Evolutionary conservation across 2,797 vertebrate species (phyloP).

Genomic region (Microcaecilia unicolor): DNA sequence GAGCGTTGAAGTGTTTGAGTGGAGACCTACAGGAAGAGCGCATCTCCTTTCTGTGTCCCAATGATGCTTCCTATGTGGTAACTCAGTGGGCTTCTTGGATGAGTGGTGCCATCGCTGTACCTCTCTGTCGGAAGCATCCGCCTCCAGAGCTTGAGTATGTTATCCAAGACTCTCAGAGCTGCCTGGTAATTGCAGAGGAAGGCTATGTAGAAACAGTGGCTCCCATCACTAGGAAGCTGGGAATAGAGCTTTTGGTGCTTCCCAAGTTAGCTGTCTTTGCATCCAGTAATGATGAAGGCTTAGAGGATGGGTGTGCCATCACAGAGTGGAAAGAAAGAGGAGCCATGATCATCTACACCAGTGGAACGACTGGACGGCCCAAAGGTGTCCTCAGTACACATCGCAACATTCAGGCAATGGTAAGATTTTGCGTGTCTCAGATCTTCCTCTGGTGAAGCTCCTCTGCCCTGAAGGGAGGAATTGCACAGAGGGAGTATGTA

Average conservation of each 20-base stretch:
- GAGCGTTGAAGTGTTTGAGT: conserved; percentile 34
- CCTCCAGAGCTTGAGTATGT: conserved; percentile 74
- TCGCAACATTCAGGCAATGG: conserved; percentile 72
- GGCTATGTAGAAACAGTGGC: conserved; percentile 48
- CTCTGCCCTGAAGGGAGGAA: too few species aligned
- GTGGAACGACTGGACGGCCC: conserved; percentile 83
- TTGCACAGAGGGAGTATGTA: too few species aligned
- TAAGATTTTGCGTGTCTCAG: too few species aligned
- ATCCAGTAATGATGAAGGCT: not conserved
- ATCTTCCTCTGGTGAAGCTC: too few species aligned
- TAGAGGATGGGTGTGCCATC: conserved; percentile 10
- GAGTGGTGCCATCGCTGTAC: conserved; percentile 78
- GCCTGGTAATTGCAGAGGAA: conserved; percentile 61
- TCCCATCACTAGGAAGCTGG: conserved; percentile 59
- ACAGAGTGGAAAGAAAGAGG: conserved; percentile 68
- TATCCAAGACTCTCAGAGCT: conserved; percentile 76
- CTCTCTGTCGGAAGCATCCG: conserved; percentile 77
- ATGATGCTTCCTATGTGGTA: conserved; percentile 81
- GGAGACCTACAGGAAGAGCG: conserved; percentile 63
- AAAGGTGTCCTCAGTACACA: conserved; percentile 91
- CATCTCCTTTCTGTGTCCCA: conserved; percentile 80
- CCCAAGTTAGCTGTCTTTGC: not conserved
- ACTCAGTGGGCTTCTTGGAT: conserved; percentile 94
- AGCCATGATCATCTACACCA: conserved; percentile 94
- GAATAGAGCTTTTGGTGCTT: conserved; percentile 63